Evolutionary conservation across 2,888 invertebrate species (phyloP), one percentile per base, ranked within the genome.

Genomic region (Leptarthrus brevirostris): DNA sequence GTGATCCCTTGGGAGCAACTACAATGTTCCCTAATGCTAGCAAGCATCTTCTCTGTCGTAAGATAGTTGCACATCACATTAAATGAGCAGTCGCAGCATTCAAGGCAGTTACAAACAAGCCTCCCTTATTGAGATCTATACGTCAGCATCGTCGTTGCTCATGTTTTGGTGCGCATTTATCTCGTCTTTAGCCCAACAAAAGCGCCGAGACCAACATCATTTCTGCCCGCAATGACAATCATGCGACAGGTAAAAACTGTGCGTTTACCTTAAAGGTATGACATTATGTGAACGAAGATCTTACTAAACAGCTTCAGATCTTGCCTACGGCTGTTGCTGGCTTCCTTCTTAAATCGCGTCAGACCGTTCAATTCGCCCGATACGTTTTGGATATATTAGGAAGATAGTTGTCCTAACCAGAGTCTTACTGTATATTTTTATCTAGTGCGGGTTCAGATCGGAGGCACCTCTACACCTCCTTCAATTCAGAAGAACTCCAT

Each of bases 271-370:
- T 69, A 69, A 69, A 69, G 34, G 69, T 49, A 47, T 18, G 52
- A 30, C 49, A 69, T 49, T 69, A 69, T 69, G 64, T 64, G 64
- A 64, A 24, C 44, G 64, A 69, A 69, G 69, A 69, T 69, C 69
- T 52, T 52, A 69, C 69, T 49, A 69, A 69, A 20, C 52, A 26
- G 18, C 69, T 69, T 64, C 22, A 64, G 14, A 47, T 44, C 44
- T 47, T 64, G 64, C 47, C 22, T 30, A 18, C 10, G 40, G 24
- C 44, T 18, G 44, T 14, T 34, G 20, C 58, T 16, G 58, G 36
- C 47, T 47, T 40, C 64, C 64, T 64, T 14, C 47, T 64, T 64
- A 47, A 64, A 64, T 47, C 52, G 69, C 69, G 12, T 69, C 52
- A 44, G 30, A 22, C 52, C 34, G 69, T 69, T 24, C 52, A 30